phyloP scores from a whole-genome alignment of 1,140 invertebrate genomes.

The Manduca sexta region DNA sequence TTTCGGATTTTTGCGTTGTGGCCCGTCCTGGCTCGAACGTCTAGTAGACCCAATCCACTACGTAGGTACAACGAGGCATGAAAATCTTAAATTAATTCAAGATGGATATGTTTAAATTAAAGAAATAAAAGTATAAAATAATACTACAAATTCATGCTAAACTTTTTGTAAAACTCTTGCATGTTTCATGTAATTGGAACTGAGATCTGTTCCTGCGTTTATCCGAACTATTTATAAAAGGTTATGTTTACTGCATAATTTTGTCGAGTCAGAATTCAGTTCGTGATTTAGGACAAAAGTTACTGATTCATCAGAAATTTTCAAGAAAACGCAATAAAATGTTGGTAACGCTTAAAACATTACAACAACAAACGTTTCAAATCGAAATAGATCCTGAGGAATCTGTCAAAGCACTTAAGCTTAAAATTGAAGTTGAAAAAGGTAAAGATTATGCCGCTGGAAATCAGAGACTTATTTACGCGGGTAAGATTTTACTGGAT shows the following conservation, averaged over 20 bases:
- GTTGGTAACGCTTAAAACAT: conserved; percentile 94
- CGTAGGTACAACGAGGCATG: too few relatives aligned
- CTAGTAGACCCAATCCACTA: too few relatives aligned
- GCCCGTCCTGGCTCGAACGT: too few relatives aligned
- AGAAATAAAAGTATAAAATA: too few relatives aligned
- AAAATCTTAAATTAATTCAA: too few relatives aligned
- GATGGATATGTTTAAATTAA: too few relatives aligned
- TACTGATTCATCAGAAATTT: conserved; percentile 35
- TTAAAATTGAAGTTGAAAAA: conserved; percentile 92
- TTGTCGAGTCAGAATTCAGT: conserved; percentile 70
- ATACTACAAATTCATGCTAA: too few relatives aligned
- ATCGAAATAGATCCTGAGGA: conserved; percentile 90
- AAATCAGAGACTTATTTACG: conserved; percentile 96
- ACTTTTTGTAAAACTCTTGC: too few relatives aligned
- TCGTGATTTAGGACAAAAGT: conserved; percentile 27
- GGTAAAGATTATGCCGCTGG: conserved; percentile 89
- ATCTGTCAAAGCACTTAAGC: conserved; percentile 92
- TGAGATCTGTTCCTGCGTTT: background rate
- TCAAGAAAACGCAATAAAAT: conserved; percentile 73
- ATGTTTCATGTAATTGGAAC: too few relatives aligned
- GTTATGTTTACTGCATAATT: conserved; percentile 74
- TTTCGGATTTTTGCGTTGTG: too few relatives aligned
- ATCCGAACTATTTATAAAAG: conserved; percentile 30
- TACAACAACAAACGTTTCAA: conserved; percentile 95
- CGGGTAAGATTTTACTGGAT: conserved; percentile 94